A percentile compares a stretch with the other conserved stretches of the same genome.
phyloP scores from a whole-genome alignment of 2,888 invertebrate species.

The Pristionchus japonicus region DNA sequence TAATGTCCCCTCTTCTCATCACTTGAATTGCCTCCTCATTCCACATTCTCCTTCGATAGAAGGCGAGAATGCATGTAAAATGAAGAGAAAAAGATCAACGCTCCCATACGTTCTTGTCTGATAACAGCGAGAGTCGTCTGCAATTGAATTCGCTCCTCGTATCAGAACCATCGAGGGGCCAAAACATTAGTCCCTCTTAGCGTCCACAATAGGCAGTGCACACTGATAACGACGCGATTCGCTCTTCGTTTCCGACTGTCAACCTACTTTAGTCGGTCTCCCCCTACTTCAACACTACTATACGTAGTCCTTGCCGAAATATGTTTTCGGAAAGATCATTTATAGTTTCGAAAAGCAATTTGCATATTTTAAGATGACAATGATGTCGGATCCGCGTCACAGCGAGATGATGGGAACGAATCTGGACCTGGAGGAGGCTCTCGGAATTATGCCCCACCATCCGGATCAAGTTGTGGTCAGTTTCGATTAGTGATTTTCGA shows the following conservation, averaged over 20 bases:
- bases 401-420: neutral
- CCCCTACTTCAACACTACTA: neutral
- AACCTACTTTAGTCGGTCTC: neutral
- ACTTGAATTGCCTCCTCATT: too few relatives aligned
- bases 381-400: constrained; percentile 31
- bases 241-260: neutral
- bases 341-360: neutral
- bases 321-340: neutral
- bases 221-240: neutral
- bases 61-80: neutral
- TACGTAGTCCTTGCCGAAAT: too few relatives aligned
- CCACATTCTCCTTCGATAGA: too few relatives aligned
- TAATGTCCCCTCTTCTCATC: too few relatives aligned
- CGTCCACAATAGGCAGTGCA: neutral
- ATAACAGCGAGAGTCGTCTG: neutral
- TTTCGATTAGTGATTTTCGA: neutral
- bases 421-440: constrained; percentile 41
- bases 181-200: constrained; percentile 4
- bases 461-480: neutral
- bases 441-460: constrained; percentile 19
- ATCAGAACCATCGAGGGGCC: neutral
- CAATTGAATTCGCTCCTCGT: neutral
- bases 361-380: neutral
- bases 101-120: neutral
- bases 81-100: neutral